Evolutionary conservation across 1,140 invertebrate genomes (phyloP).

Genomic region (Gonatopus flavifemur): DNA sequence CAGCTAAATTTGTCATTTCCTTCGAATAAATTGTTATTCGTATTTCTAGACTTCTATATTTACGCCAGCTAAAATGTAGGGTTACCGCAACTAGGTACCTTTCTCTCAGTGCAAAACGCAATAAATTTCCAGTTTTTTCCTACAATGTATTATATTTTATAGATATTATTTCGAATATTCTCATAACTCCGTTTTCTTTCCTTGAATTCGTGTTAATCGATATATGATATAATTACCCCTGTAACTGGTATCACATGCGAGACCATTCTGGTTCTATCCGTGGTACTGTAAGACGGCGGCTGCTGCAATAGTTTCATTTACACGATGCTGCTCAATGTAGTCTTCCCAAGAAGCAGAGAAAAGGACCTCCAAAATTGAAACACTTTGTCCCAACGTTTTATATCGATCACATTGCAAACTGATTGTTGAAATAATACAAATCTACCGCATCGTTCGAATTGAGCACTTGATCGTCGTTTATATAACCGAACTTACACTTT

Average conservation of each 20-base stretch:
- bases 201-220: too few relatives aligned
- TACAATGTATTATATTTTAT: too few relatives aligned
- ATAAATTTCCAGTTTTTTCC: too few relatives aligned
- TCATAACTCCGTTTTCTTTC: too few relatives aligned
- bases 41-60: too few relatives aligned
- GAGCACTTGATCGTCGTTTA: constrained; percentile 3
- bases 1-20: too few relatives aligned
- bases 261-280: constrained; percentile 41
- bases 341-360: constrained; percentile 33
- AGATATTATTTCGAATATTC: too few relatives aligned
- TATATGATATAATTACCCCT: constrained; percentile 41
- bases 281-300: constrained; percentile 31
- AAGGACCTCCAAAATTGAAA: constrained; percentile 33
- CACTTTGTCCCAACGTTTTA: not conserved
- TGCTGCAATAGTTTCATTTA: constrained; percentile 34
- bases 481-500: too few relatives aligned
- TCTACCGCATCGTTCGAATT: not conserved
- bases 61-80: too few relatives aligned
- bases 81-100: too few relatives aligned
- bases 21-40: too few relatives aligned
- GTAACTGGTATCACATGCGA: constrained; percentile 44
- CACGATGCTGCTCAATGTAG: constrained; percentile 29
- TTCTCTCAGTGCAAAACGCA: too few relatives aligned
- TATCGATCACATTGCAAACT: not conserved
- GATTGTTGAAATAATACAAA: not conserved